Evolutionary conservation across 2,113 vertebrate species (phyloP), one percentile per base, ranked within the genome.

Genomic region (Gallinago jamesoni): DNA sequence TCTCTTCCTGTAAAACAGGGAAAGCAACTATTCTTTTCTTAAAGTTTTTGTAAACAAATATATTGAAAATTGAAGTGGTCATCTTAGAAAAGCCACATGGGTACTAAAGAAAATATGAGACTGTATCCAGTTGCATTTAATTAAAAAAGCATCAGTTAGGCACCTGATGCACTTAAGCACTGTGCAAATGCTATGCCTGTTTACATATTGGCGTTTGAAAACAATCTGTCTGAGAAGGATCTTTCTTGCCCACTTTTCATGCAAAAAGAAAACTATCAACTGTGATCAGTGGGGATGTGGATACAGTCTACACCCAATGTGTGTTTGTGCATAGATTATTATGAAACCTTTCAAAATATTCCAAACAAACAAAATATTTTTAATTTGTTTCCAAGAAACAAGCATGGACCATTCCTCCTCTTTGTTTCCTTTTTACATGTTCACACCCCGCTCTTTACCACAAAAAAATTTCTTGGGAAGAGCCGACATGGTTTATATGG

Each of bases 401-500:
- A 87, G 35, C 90, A 98, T 15, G 50, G 70, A 33, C 98, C 98
- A 0, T 99, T 99, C 93, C 98, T 99, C 19, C 98, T 99, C 25
- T 98, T 99, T 39, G 73, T 99, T 67, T 99, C 99, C 4, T 87
- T 99, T 94, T 97, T 97, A 21, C 99, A 99, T 4, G 93, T 99
- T 25, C 99, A 99, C 84, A 94, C 96, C 0, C 99, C 99, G 0
- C 97, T 99, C 28, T 98, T 98, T 72, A 97, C 92, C 35, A 98
- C 90, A 0, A 84, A 97, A 37, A 95, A 91, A 63, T 99, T 99
- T 85, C 89, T 89, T 4, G 98, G 99, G 35, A 98, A 97, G 56
- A 99, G 99, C 81, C 95, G 1, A 35, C 98, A 99, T 18, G 98
- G 98, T 35, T 41, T 96, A 47, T 99, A 99, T 12, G 99, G 99